These are phyloP conservation scores for Dipodomys merriami DNA, from an alignment of 2,113 vertebrate genomes.

Conservation along the genomic window DNA sequence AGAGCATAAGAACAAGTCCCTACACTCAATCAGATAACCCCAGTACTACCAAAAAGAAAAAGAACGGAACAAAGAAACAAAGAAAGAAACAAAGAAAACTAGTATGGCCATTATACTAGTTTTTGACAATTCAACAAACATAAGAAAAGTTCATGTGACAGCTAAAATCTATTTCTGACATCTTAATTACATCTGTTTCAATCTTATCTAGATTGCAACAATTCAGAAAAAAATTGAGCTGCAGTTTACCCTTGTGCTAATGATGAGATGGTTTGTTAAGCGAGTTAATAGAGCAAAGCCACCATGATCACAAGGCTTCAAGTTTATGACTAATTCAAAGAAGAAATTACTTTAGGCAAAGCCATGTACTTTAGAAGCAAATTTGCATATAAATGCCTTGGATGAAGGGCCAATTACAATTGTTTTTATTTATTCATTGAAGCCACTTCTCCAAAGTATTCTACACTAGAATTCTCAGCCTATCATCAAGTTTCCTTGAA, in stretches of 20 bases:
- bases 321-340: constrained; percentile 65
- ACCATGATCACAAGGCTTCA: constrained; percentile 52
- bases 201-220: neutral
- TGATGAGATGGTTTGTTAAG: constrained; percentile 65
- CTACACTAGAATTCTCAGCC: constrained; percentile 52
- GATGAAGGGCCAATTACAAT: constrained; percentile 61
- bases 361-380: constrained; percentile 27
- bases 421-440: constrained; percentile 69
- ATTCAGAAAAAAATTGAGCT: constrained; percentile 47
- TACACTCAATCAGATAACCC: too few species aligned
- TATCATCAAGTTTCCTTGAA: constrained; percentile 32
- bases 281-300: constrained; percentile 66
- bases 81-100: neutral
- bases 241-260: constrained; percentile 62
- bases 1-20: too few species aligned
- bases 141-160: neutral
- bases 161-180: constrained; percentile 46
- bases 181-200: neutral
- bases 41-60: too few species aligned
- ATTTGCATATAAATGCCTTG: constrained; percentile 68
- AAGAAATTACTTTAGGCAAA: constrained; percentile 70
- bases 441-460: constrained; percentile 26
- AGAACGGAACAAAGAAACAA: too few species aligned
- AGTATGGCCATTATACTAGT: neutral
- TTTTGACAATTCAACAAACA: neutral